Percentiles rank a stretch among this genome's conserved stretches.
Conservation (phyloP, 2,888 invertebrate genomes). For the Volucella bombylans region DNA sequence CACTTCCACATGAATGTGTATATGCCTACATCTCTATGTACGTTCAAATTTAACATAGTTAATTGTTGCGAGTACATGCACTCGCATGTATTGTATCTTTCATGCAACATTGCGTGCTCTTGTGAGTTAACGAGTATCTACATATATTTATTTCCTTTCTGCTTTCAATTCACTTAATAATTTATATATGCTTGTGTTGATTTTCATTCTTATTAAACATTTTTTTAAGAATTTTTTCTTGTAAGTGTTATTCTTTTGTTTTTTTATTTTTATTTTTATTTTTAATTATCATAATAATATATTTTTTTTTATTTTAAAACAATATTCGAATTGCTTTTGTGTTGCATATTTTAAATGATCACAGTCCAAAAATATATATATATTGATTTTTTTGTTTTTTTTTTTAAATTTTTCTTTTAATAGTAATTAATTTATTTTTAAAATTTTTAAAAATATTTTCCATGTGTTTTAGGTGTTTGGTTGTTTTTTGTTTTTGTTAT, state of each 20-base stretch:
- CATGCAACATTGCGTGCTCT: constrained; percentile 11
- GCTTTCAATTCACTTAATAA: constrained; percentile 21
- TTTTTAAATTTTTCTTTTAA: constrained; percentile 13
- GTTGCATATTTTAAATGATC: constrained; percentile 75
- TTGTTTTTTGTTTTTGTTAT: constrained; percentile 21
- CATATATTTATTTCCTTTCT: constrained; percentile 10
- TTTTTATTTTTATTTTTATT: constrained; percentile 1
- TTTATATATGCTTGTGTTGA: constrained; percentile 34
- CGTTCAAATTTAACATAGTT: constrained; percentile 9
- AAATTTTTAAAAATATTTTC: not conserved
- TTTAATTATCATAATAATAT: constrained; percentile 8
- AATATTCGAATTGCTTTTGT: constrained; percentile 75
- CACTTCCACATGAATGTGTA: not conserved
- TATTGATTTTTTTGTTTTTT: constrained; percentile 37
- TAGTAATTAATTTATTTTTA: constrained; percentile 39
- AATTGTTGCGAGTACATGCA: constrained; percentile 2
- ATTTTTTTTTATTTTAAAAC: constrained; percentile 57
- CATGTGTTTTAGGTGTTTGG: constrained; percentile 10
- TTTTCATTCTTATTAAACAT: not conserved
- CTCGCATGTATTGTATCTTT: not conserved
- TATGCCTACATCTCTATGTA: too few species aligned
- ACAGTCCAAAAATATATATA: constrained; percentile 75
- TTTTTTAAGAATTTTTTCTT: constrained; percentile 4
- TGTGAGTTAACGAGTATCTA: not conserved
- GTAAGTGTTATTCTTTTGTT: constrained; percentile 33